These are phyloP conservation scores for Carassius carassius DNA, from an alignment of 2,113 vertebrate species.

Conservation along the genomic window DNA sequence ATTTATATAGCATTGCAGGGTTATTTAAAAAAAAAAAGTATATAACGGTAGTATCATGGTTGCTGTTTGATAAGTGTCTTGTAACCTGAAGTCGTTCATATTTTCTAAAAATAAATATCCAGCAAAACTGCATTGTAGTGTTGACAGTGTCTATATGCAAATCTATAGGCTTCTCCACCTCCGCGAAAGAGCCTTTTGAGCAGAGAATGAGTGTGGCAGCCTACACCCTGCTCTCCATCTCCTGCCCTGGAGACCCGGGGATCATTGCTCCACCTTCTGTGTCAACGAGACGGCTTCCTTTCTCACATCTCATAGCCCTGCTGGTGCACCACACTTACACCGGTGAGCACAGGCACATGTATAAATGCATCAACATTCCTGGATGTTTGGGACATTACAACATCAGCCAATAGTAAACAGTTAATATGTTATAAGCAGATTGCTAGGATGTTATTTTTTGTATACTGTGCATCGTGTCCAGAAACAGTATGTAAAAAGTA, in stretches of 20 bases:
- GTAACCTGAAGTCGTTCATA: neutral
- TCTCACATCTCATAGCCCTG: constrained; percentile 52
- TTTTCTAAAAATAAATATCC: neutral
- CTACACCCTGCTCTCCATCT: constrained; percentile 46
- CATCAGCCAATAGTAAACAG: neutral
- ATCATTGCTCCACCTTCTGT: constrained; percentile 39
- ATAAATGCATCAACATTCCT: neutral
- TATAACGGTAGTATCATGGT: too few relatives aligned
- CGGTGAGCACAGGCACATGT: constrained; percentile 35
- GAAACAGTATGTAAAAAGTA: neutral
- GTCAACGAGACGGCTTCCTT: constrained; percentile 51
- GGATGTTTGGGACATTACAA: neutral
- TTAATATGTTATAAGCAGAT: neutral
- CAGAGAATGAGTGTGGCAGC: constrained; percentile 38
- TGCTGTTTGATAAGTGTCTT: too few relatives aligned
- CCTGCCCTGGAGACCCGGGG: constrained; percentile 39
- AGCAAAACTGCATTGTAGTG: neutral
- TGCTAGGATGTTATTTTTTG: neutral
- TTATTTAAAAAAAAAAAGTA: too few relatives aligned
- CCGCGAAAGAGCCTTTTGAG: constrained; percentile 45
- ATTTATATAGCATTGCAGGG: too few relatives aligned
- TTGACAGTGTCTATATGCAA: constrained; percentile 17
- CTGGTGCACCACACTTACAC: constrained; percentile 47
- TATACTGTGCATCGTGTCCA: neutral
- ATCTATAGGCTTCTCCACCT: constrained; percentile 52